Conservation (phyloP, 53 echinoderm and acorn worm genomes). For the Stichopus horrens region DNA sequence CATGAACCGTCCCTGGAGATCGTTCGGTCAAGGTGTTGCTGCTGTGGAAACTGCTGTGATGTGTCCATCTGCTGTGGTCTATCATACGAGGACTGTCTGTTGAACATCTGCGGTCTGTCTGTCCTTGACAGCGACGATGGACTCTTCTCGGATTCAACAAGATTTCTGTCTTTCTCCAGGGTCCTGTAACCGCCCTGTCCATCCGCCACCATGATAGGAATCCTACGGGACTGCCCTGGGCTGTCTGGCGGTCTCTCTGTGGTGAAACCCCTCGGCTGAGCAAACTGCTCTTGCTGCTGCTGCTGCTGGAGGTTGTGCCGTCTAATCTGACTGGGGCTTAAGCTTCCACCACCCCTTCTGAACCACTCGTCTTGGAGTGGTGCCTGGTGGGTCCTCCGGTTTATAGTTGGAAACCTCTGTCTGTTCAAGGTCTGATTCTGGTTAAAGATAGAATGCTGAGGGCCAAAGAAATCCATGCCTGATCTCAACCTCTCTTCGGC, state of each 20-base stretch:
- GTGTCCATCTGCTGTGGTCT: not conserved
- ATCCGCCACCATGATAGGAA: slow-evolving; percentile 45
- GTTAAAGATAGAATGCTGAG: slow-evolving; percentile 24
- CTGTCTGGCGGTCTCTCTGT: slow-evolving; percentile 2
- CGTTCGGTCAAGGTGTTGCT: slow-evolving; percentile 16
- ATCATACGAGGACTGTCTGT: slow-evolving; percentile 16
- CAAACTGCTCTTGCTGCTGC: not conserved
- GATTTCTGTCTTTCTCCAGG: slow-evolving; percentile 26
- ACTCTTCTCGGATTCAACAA: not conserved
- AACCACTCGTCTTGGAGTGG: slow-evolving; percentile 11
- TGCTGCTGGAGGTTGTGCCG: slow-evolving; percentile 6
- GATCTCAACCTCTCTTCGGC: slow-evolving; percentile 17
- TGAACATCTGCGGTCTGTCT: not conserved
- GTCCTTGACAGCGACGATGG: not conserved
- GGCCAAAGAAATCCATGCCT: slow-evolving; percentile 41
- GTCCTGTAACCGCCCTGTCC: slow-evolving; percentile 38
- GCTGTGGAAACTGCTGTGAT: not conserved
- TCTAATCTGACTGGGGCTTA: slow-evolving; percentile 26
- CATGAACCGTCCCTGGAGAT: not conserved
- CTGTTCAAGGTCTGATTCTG: slow-evolving; percentile 38
- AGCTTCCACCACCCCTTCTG: slow-evolving; percentile 8
- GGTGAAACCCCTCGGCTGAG: not conserved
- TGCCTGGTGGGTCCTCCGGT: slow-evolving; percentile 9
- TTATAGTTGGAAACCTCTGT: slow-evolving; percentile 35
- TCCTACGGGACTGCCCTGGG: slow-evolving; percentile 32